Percentiles rank a stretch among this genome's conserved stretches.
phyloP scores from a whole-genome alignment of 2,113 vertebrate species.

The Rhinolophus sinicus region DNA sequence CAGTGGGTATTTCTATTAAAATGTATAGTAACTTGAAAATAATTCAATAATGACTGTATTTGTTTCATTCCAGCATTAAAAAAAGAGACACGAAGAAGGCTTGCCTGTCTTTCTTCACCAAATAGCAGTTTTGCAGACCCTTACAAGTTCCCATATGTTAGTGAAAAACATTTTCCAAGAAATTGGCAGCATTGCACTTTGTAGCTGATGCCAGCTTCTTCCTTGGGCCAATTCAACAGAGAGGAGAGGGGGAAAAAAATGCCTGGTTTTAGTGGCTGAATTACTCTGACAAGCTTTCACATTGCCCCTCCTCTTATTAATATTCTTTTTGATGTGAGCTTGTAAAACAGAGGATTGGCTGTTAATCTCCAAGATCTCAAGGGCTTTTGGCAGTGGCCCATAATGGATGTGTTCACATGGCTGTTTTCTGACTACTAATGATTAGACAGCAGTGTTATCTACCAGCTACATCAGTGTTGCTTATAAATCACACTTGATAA shows the following conservation, averaged over 20 bases:
- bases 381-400: conserved; percentile 90
- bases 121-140: conserved; percentile 83
- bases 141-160: conserved; percentile 85
- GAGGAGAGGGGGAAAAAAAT: conserved; percentile 74
- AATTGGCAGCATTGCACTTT: conserved; percentile 82
- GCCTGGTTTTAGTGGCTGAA: conserved; percentile 85
- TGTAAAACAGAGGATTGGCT: conserved; percentile 92
- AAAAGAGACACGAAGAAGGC: conserved; percentile 61
- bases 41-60: conserved; percentile 60
- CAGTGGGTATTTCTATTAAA: background rate
- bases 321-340: conserved; percentile 91
- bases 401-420: conserved; percentile 91
- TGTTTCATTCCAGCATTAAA: conserved; percentile 70
- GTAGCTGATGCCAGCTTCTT: conserved; percentile 85
- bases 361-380: conserved; percentile 91
- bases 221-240: conserved; percentile 84
- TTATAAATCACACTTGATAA: conserved; percentile 90
- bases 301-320: conserved; percentile 89
- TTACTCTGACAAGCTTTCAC: conserved; percentile 87
- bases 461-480: conserved; percentile 87
- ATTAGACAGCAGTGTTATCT: conserved; percentile 89
- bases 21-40: conserved; percentile 70
- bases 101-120: conserved; percentile 74
- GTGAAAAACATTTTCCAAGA: conserved; percentile 86
- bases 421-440: conserved; percentile 91